Conservation (phyloP, 2,113 vertebrate genomes). For the Seriola aureovittata region DNA sequence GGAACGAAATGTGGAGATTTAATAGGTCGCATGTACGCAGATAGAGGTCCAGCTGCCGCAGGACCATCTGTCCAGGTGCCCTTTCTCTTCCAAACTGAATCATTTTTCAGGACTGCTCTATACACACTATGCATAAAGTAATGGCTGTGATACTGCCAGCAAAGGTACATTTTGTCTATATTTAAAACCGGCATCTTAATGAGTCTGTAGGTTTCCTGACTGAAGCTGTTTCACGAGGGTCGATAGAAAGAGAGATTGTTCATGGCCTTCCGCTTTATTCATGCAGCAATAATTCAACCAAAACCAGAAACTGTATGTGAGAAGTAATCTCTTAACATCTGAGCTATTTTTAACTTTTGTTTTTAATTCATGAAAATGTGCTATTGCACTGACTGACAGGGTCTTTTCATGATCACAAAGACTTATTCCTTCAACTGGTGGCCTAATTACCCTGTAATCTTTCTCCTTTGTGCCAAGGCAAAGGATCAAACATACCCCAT, state of each 20-base stretch:
- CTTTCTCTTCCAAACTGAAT: constrained; percentile 31
- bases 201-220: constrained; percentile 14
- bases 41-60: constrained; percentile 29
- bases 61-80: constrained; percentile 46
- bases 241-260: constrained; percentile 21
- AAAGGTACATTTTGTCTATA: constrained; percentile 26
- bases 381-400: constrained; percentile 47
- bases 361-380: constrained; percentile 25
- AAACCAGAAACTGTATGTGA: background rate
- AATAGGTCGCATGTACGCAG: constrained; percentile 28
- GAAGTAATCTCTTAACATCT: constrained; percentile 21
- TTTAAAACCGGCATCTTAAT: constrained; percentile 27
- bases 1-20: constrained; percentile 12
- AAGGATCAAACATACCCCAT: constrained; percentile 68
- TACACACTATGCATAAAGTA: constrained; percentile 19
- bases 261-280: constrained; percentile 14
- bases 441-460: constrained; percentile 68
- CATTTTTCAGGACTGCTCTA: constrained; percentile 17
- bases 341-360: constrained; percentile 23
- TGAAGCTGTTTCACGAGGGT: constrained; percentile 23
- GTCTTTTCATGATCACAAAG: constrained; percentile 58
- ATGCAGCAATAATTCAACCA: constrained; percentile 22
- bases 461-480: constrained; percentile 60
- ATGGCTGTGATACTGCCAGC: constrained; percentile 5
- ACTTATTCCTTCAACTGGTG: constrained; percentile 50